A percentile compares a stretch with the other conserved stretches of the same genome.
Conservation (phyloP, 2,888 invertebrate species). For the Theretra japonica region DNA sequence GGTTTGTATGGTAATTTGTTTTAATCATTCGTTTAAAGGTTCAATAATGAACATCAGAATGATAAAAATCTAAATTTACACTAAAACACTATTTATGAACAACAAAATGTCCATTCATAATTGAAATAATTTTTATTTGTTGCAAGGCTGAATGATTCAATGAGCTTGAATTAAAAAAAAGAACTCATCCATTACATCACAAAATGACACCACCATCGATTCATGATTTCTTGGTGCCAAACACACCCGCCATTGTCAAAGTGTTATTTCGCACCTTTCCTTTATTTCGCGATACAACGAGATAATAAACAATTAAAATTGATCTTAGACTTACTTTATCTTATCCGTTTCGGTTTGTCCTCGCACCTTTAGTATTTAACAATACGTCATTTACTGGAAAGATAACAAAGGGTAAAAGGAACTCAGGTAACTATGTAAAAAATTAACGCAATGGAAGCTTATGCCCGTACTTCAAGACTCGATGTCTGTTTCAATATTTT, state of each 20-base stretch:
- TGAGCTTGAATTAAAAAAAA: constrained; percentile 6
- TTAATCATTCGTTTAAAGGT: too few relatives aligned
- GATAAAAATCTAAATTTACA: neutral
- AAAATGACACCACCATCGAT: neutral
- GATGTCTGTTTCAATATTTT: neutral
- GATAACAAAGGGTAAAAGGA: constrained; percentile 23
- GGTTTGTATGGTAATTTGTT: too few relatives aligned
- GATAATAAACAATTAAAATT: constrained; percentile 23
- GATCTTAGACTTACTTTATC: constrained; percentile 35
- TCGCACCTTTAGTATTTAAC: constrained; percentile 37
- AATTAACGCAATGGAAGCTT: constrained; percentile 6
- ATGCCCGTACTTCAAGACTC: neutral
- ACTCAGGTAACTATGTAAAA: constrained; percentile 14
- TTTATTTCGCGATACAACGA: constrained; percentile 18
- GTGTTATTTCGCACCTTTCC: constrained; percentile 30
- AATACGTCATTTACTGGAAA: constrained; percentile 28
- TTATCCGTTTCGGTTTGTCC: constrained; percentile 43
- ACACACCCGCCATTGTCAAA: constrained; percentile 20
- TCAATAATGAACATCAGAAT: neutral
- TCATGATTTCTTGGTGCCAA: constrained; percentile 15
- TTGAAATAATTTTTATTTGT: neutral
- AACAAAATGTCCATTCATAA: constrained; percentile 3
- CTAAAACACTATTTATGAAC: neutral
- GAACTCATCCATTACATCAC: constrained; percentile 14
- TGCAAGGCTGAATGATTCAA: constrained; percentile 12